Percentiles rank a stretch among this genome's conserved stretches.
Evolutionary conservation across 2,113 vertebrate species (phyloP).

Genomic region (Charadrius vociferus): DNA sequence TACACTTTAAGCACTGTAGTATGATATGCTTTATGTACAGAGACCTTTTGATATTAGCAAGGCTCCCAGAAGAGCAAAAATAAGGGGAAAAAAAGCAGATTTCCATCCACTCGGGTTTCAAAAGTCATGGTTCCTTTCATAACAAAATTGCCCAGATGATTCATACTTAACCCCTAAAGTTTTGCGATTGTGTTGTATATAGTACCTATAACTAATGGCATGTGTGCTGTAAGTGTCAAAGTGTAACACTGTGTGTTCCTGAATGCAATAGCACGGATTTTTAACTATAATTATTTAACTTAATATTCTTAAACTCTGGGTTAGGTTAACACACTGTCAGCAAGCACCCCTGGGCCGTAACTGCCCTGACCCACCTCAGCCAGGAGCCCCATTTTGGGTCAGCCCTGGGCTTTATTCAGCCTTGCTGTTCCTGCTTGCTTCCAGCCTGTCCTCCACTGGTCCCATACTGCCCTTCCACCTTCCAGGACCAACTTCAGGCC

Average conservation of each 20-base stretch:
- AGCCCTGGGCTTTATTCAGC: fast-evolving
- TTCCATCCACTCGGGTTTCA: neutral
- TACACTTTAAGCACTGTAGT: neutral
- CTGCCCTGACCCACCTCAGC: neutral
- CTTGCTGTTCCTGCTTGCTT: neutral
- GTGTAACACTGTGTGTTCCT: neutral
- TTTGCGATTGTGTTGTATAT: neutral
- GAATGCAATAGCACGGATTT: neutral
- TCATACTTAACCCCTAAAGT: neutral
- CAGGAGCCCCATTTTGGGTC: fast-evolving
- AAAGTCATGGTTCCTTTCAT: neutral
- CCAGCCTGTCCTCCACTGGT: neutral
- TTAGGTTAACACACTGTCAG: neutral
- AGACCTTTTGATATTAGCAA: neutral
- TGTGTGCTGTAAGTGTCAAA: neutral
- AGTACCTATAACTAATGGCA: neutral
- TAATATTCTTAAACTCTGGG: neutral
- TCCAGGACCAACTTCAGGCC: neutral
- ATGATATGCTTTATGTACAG: neutral
- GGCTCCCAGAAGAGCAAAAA: neutral
- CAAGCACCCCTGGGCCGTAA: fast-evolving
- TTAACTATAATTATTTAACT: neutral
- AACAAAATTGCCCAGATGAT: neutral
- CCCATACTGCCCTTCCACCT: neutral
- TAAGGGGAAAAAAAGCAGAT: fast-evolving